Evolutionary conservation across 2,888 invertebrate genomes (phyloP), one percentile per base, ranked within the genome.

Genomic region (Eurytoma adleriae): DNA sequence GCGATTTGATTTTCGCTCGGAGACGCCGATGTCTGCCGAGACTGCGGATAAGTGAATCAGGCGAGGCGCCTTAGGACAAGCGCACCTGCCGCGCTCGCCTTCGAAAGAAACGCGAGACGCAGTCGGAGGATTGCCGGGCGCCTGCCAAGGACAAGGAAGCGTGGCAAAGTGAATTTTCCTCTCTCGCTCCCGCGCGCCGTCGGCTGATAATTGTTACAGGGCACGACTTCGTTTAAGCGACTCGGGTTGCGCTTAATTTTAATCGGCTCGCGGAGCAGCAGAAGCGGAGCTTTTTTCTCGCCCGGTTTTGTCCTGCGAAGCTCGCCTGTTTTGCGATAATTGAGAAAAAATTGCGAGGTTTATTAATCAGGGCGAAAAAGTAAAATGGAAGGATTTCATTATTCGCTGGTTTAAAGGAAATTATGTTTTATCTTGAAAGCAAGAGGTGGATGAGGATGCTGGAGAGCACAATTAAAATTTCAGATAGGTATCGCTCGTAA

Each of bases 1-100:
- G 61, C 62, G 61, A 78, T 78, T 78, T 78, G 61, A 78, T 78
- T 78, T 73, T 68, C 56, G 54, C 40, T 48, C 66, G 50, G 62
- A 27, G 40, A 40, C 72, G 68, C 57, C 78, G 24, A 62, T 73
- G 72, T 78, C 78, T 78, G 40, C 40, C 40, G 72, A 68, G 54
- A 61, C 48, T 20, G 54, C 57, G 56, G 56, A 24, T 73, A 74
- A 79, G 78, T 78, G 73, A 68, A 72, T 68, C 57, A 54, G 14
- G 12, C n/a, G 50, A 14, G 20, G 7, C 12, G 54, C 56, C 57
- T 64, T 52, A n/a, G 16, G 52, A 5, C 50, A 27, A n/a, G 18
- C 56, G 18, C 61, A n/a, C 48, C 50, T 10, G 13, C 67, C 67
- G 52, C 20, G 40, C 57, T 71, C 66, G n/a, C n/a, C n/a, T n/a